A percentile compares a stretch with the other conserved stretches of the same genome.
phyloP scores from a whole-genome alignment of 2,113 vertebrate genomes.

The Prochilodus magdalenae region DNA sequence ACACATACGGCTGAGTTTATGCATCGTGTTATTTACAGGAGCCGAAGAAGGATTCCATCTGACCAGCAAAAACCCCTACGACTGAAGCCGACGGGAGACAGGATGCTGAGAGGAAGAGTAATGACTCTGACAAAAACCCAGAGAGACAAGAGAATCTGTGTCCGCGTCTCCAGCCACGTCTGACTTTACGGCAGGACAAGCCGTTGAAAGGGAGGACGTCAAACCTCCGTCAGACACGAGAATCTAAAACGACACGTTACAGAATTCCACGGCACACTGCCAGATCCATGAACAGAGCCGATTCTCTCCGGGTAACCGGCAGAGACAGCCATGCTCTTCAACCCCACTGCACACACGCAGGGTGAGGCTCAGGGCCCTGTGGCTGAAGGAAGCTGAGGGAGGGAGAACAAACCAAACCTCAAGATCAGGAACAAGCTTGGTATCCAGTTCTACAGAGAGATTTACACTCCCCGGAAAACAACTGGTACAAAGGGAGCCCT shows the following conservation, averaged over 20 bases:
- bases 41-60: no score
- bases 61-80: no score
- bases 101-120: not conserved
- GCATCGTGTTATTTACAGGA: no score
- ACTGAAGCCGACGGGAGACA: no score
- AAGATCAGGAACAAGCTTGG: not conserved
- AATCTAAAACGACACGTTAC: slow-evolving; percentile 10
- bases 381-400: not conserved
- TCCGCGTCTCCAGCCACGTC: not conserved
- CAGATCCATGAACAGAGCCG: not conserved
- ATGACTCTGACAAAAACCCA: not conserved
- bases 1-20: no score
- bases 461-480: no score
- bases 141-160: not conserved
- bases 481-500: no score
- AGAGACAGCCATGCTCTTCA: not conserved
- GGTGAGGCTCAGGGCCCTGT: no score
- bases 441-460: not conserved
- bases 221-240: not conserved
- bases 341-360: not conserved
- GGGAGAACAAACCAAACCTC: not conserved
- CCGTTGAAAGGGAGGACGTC: slow-evolving; percentile 23
- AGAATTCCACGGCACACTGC: not conserved
- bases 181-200: slow-evolving; percentile 10
- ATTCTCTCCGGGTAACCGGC: not conserved